Evolutionary conservation across 2,888 invertebrate species (phyloP).

Genomic region (Drosophila pullipes): DNA sequence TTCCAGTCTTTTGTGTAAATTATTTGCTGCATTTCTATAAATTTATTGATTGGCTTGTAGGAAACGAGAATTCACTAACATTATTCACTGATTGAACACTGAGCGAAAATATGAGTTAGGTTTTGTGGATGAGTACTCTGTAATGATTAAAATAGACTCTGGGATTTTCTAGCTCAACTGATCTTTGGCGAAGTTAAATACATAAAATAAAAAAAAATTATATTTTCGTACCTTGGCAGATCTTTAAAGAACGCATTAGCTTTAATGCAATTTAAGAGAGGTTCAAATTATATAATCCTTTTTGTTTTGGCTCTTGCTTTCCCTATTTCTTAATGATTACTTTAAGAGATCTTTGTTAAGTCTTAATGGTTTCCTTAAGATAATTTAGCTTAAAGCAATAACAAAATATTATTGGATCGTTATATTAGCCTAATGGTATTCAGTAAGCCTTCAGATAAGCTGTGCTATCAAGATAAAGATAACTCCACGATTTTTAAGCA

Average conservation of each 20-base stretch:
- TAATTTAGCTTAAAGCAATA: background rate
- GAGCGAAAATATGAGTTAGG: background rate
- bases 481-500: background rate
- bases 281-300: fast-evolving
- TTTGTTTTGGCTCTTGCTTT: background rate
- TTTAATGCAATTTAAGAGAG: background rate
- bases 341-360: background rate
- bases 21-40: conserved; percentile 52
- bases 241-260: background rate
- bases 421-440: background rate
- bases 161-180: background rate
- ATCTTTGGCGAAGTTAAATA: background rate
- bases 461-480: background rate
- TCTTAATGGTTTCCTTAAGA: background rate
- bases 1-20: conserved; percentile 48
- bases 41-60: conserved; percentile 65
- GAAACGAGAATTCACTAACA: conserved; percentile 9
- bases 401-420: background rate
- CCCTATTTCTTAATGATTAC: background rate
- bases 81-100: conserved; percentile 29
- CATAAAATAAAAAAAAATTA: background rate
- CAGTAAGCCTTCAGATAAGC: background rate
- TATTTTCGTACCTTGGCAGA: background rate
- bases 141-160: background rate
- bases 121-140: background rate